Evolutionary conservation across 2,797 vertebrate genomes (phyloP).

Genomic region (Crocodylus rhombifer): DNA sequence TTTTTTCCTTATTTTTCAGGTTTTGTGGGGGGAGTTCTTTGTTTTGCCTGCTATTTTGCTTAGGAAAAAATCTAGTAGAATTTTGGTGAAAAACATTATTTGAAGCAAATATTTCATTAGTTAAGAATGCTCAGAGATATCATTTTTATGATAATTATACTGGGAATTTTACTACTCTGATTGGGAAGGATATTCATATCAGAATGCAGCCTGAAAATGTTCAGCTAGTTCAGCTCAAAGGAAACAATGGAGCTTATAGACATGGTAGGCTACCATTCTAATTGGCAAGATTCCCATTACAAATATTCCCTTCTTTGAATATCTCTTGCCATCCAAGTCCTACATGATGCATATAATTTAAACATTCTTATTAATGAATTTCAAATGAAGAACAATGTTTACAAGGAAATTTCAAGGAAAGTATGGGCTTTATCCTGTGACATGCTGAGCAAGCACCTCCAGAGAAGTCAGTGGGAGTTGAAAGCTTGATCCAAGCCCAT

Average conservation of each 20-base stretch:
- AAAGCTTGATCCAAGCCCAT: not conserved
- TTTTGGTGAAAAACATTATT: not conserved
- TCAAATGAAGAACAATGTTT: constrained; percentile 28
- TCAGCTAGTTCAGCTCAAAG: constrained; percentile 1
- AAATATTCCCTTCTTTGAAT: constrained; percentile 42
- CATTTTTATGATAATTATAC: not conserved
- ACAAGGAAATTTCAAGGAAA: not conserved
- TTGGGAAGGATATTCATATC: not conserved
- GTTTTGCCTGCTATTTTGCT: not conserved
- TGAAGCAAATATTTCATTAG: not conserved
- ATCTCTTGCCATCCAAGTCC: constrained; percentile 32
- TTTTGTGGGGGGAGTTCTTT: not conserved
- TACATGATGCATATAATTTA: constrained; percentile 38
- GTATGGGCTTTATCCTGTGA: not conserved
- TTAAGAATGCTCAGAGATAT: not conserved
- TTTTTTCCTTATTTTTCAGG: constrained; percentile 14
- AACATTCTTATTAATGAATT: constrained; percentile 23
- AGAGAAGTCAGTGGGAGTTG: not conserved
- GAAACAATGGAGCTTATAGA: constrained; percentile 28
- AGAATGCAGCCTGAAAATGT: not conserved
- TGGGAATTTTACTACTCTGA: constrained; percentile 14
- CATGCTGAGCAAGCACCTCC: not conserved
- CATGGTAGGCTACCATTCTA: constrained; percentile 46
- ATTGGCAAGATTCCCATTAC: constrained; percentile 29
- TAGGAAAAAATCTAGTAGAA: not conserved